Evolutionary conservation across 2,113 vertebrate genomes (phyloP).

Genomic region (Penelope pileata): DNA sequence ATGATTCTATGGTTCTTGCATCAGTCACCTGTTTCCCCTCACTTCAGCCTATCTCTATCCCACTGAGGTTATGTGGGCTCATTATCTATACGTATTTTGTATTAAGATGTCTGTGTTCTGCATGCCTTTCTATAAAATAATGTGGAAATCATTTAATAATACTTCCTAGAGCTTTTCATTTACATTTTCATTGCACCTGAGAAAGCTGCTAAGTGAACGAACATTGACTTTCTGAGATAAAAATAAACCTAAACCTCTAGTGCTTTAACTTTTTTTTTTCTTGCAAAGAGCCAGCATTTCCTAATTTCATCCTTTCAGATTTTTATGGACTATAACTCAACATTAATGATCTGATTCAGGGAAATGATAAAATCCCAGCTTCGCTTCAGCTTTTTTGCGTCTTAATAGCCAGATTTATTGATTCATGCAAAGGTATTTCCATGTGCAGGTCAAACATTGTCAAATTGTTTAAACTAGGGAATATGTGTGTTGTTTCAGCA

Average conservation of each 20-base stretch:
- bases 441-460: conserved; percentile 29
- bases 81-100: conserved; percentile 47
- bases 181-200: conserved; percentile 75
- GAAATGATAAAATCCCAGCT: conserved; percentile 71
- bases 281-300: conserved; percentile 68
- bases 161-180: conserved; percentile 73
- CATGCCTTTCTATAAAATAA: conserved; percentile 56
- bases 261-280: conserved; percentile 69
- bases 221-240: conserved; percentile 73
- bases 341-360: conserved; percentile 76
- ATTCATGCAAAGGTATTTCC: background rate
- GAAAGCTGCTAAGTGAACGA: conserved; percentile 67
- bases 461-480: background rate
- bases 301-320: conserved; percentile 69
- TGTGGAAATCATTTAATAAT: conserved; percentile 63
- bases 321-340: conserved; percentile 73
- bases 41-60: background rate
- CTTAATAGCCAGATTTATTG: conserved; percentile 50
- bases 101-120: conserved; percentile 61
- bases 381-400: conserved; percentile 38
- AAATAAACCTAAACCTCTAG: conserved; percentile 71
- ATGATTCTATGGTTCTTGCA: too few species aligned
- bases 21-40: background rate
- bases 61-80: background rate
- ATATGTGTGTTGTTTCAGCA: background rate